These are phyloP conservation scores for Ciconia nigra DNA, from an alignment of 2,797 vertebrate genomes.

Conservation along the genomic window DNA sequence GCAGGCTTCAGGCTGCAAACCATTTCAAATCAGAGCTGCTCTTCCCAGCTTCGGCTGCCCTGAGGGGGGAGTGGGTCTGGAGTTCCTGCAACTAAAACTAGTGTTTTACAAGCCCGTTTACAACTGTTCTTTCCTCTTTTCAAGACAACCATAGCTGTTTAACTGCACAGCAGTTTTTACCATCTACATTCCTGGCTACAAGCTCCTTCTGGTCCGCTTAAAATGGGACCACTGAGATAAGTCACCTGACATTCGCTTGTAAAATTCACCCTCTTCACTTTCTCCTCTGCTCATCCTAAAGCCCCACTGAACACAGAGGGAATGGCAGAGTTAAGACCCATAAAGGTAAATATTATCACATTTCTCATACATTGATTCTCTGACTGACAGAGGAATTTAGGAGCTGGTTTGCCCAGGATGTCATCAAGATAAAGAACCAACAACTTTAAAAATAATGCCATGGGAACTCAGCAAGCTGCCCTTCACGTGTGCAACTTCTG, in stretches of 20 bases:
- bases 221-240: background rate
- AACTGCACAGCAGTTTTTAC: background rate
- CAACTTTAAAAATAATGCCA: background rate
- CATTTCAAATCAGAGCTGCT: background rate
- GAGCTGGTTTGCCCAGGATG: background rate
- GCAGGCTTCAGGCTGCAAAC: background rate
- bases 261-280: background rate
- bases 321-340: rapidly evolving
- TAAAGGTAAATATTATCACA: background rate
- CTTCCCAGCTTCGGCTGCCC: background rate
- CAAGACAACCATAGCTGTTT: background rate
- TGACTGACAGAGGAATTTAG: background rate
- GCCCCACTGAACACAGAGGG: background rate
- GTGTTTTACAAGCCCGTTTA: slow-evolving; percentile 7
- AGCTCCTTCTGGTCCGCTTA: background rate
- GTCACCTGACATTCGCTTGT: background rate
- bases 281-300: background rate
- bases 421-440: background rate
- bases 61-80: background rate
- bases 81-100: background rate
- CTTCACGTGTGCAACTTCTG: rapidly evolving
- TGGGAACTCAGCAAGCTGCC: background rate
- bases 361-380: rapidly evolving
- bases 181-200: background rate
- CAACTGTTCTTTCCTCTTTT: background rate